Conservation (phyloP, 2,113 vertebrate species). For the Vulpes lagopus region DNA sequence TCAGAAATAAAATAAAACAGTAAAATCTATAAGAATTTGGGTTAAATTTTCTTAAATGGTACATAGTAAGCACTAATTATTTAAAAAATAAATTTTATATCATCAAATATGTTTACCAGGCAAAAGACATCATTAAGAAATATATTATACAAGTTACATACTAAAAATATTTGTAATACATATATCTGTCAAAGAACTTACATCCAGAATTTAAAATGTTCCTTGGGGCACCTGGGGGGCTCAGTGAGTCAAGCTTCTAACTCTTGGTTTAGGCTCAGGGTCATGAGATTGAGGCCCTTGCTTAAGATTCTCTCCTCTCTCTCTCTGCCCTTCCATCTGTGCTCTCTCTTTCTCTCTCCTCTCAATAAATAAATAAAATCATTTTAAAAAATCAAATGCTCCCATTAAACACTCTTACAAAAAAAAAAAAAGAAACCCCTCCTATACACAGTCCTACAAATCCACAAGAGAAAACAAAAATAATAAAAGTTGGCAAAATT, state of each 20-base stretch:
- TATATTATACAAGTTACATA: neutral
- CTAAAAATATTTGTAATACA: neutral
- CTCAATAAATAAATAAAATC: neutral
- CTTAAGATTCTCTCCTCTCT: neutral
- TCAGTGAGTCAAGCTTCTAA: neutral
- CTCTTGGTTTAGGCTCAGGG: neutral
- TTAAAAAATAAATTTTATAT: neutral
- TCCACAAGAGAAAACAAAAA: neutral
- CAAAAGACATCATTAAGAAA: neutral
- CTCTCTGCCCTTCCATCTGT: neutral
- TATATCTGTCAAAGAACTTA: neutral
- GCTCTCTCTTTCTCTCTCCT: neutral
- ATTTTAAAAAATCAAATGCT: too few relatives aligned
- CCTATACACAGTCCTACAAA: neutral
- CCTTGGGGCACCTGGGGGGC: neutral
- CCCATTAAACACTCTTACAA: too few relatives aligned
- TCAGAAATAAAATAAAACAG: neutral
- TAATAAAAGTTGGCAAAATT: neutral
- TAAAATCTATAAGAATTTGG: neutral
- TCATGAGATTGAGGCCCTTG: neutral
- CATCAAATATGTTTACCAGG: neutral
- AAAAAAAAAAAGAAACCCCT: neutral
- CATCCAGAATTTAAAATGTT: neutral
- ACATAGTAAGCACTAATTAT: neutral
- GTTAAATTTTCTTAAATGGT: neutral